Base-by-base conservation (phyloP, 2,888 invertebrate genomes). In the Tachina lurida region DNA sequence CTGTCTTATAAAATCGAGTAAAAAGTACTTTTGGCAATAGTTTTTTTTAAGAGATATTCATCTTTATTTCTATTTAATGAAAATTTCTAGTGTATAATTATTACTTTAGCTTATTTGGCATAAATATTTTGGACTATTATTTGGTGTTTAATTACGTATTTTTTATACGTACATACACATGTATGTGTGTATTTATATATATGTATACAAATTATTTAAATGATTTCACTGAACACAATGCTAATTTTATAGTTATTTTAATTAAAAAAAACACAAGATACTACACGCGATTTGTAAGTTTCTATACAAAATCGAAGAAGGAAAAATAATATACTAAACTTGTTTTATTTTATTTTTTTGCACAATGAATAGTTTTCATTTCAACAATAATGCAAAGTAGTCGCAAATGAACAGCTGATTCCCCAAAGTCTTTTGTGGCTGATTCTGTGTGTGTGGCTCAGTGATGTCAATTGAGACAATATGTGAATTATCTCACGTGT, bases 311-410 rank as follows among this genome's bases (percentile, higher is more conserved):
- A 81, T 77, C 22, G 63, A 81, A 78, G 62, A 77, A 85, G 62
- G 63, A 56, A 85, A 77, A 85, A 77, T 60, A 73, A 77, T 77
- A 77, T 78, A 85, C 84, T 85, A 73, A 71, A 75, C 58, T 52
- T 49, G 58, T 63, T 73, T 49, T 58, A 17, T 70, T 74, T 79
- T 54, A 47, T 49, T 58, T 31, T 70, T 74, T 79, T 54, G 54
- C 54, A 77, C 52, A 17, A 67, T 47, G 56, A 73, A 13, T 65
- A 65, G 31, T 70, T 80, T 47, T 54, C 41, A 68, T 70, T 60
- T 63, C 13, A 49, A 31, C 31, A 31, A 31, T 31, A 7, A 31
- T 1, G 31, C 7, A 31, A 31, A 31, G 31, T 31, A 31, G 7
- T 31, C 31, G 31, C 31, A 31, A 31, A 31, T 7, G 0, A 31